These are phyloP conservation scores for Stegodyphus mimosarum DNA, from an alignment of 1,140 invertebrate species.

Conservation along the genomic window DNA sequence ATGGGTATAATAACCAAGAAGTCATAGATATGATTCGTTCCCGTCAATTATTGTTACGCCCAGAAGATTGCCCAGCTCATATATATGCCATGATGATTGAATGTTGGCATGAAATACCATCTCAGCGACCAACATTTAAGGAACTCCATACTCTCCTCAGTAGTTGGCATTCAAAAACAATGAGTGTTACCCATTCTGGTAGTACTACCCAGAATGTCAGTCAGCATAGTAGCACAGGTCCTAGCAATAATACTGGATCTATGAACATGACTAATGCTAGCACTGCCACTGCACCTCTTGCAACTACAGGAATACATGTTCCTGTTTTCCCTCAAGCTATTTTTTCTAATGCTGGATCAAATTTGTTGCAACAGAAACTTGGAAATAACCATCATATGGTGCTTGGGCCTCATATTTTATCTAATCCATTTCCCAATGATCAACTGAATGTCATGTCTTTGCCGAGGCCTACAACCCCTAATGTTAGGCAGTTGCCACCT, in stretches of 20 bases:
- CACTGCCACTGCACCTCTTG: slow-evolving; percentile 8
- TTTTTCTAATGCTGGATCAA: slow-evolving; percentile 22
- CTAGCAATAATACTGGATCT: slow-evolving; percentile 73
- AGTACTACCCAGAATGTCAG: slow-evolving; percentile 69
- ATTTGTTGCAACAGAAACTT: slow-evolving; percentile 39
- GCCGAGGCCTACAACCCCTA: slow-evolving; percentile 40
- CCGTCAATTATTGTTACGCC: slow-evolving; percentile 89
- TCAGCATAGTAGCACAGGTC: slow-evolving; percentile 73
- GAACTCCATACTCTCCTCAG: slow-evolving; percentile 76
- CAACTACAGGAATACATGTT: slow-evolving; percentile 48
- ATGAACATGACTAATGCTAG: slow-evolving; percentile 67
- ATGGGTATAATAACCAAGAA: slow-evolving; percentile 94
- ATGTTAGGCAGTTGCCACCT: slow-evolving; percentile 31
- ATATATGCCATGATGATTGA: slow-evolving; percentile 95
- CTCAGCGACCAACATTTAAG: slow-evolving; percentile 87
- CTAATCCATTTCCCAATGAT: slow-evolving; percentile 52
- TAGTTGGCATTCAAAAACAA: slow-evolving; percentile 72
- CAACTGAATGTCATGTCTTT: slow-evolving; percentile 48
- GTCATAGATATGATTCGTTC: slow-evolving; percentile 96
- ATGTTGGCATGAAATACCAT: slow-evolving; percentile 95
- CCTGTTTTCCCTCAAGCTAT: slow-evolving; percentile 57
- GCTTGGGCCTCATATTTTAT: slow-evolving; percentile 39
- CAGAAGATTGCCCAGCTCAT: slow-evolving; percentile 87
- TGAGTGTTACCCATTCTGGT: slow-evolving; percentile 24
- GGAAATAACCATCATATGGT: slow-evolving; percentile 47